Conservation (phyloP, 2,888 invertebrate species). For the Apantesis nais region DNA sequence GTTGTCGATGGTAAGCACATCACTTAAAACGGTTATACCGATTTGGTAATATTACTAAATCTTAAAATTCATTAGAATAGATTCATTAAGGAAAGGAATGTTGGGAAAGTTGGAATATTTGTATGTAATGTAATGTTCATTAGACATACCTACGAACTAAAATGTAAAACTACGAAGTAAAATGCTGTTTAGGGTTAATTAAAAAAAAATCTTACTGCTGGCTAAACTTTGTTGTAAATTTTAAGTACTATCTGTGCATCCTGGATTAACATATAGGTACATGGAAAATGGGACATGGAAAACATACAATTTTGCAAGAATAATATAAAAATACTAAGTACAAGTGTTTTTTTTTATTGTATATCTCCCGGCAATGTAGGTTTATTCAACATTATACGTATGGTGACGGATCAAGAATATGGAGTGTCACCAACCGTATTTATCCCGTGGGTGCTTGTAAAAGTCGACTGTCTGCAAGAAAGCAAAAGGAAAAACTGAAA, state of each 20-base stretch:
- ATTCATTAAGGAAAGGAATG: background rate
- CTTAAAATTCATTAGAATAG: background rate
- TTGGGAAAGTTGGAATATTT: background rate
- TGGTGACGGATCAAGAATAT: too few relatives aligned
- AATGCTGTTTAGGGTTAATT: background rate
- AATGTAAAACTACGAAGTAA: too few relatives aligned
- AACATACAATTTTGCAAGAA: background rate
- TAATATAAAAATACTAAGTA: background rate
- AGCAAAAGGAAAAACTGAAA: too few relatives aligned
- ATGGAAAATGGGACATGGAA: too few relatives aligned
- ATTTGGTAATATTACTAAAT: background rate
- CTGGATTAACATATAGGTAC: too few relatives aligned
- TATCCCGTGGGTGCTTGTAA: too few relatives aligned
- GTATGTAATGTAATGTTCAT: too few relatives aligned
- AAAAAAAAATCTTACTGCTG: background rate
- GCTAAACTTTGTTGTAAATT: background rate
- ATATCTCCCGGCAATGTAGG: too few relatives aligned
- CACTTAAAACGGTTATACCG: background rate
- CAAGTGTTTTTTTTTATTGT: too few relatives aligned
- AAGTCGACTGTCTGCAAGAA: too few relatives aligned
- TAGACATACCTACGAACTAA: background rate
- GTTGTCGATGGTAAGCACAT: background rate
- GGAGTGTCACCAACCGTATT: too few relatives aligned
- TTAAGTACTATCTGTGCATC: background rate
- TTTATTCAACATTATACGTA: too few relatives aligned